Evolutionary conservation across 2,797 vertebrate species (phyloP).

Genomic region (Fringilla coelebs): DNA sequence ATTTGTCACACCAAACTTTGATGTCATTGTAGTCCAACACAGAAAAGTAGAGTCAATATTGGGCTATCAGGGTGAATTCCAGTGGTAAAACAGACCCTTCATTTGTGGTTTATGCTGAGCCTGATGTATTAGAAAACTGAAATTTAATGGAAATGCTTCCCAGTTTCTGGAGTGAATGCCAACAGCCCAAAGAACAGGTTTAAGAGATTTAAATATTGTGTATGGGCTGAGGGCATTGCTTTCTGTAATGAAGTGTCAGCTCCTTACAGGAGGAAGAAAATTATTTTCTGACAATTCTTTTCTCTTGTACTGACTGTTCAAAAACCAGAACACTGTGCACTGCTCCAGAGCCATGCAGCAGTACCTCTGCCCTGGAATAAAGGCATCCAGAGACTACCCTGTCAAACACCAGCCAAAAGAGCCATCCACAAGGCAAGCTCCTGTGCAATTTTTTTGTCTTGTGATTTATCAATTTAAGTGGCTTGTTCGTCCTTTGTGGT

Average conservation of each 20-base stretch:
- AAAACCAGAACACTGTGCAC: neutral
- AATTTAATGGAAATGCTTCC: neutral
- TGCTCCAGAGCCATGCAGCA: neutral
- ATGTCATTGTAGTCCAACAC: neutral
- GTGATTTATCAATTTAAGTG: neutral
- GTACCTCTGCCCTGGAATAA: neutral
- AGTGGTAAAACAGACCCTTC: neutral
- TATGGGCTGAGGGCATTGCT: neutral
- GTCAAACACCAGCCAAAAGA: neutral
- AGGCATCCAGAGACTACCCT: neutral
- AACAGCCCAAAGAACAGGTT: neutral
- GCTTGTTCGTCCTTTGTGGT: neutral
- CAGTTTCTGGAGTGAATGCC: neutral
- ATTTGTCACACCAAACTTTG: neutral
- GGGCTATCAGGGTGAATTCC: neutral
- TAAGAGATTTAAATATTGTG: neutral
- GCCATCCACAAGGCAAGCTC: neutral
- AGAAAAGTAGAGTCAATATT: conserved; percentile 6
- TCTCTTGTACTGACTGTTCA: neutral
- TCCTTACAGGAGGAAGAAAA: neutral
- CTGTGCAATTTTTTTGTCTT: neutral
- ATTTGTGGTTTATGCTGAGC: neutral
- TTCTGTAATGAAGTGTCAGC: neutral
- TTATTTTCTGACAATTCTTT: neutral
- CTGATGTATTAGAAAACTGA: neutral